Base-by-base conservation (phyloP, 2,797 vertebrate genomes). In the Gymnopithys bicolor region DNA sequence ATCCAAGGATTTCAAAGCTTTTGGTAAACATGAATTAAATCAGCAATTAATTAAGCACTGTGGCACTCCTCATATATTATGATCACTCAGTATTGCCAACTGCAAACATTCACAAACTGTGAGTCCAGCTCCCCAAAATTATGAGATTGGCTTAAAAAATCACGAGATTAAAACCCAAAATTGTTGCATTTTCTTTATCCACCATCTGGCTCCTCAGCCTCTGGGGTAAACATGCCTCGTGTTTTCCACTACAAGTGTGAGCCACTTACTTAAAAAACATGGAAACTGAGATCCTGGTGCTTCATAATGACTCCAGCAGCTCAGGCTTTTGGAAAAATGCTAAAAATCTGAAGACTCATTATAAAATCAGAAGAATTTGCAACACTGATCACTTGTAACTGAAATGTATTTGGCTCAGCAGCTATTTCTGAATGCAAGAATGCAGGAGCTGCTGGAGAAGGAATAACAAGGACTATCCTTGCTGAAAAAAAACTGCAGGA, bases 161-260 rank as follows among this genome's bases (percentile, higher is more conserved):
- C 93, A 74, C 12, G 60, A 87, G 95, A 96, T 97, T 96, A 94
- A 95, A 96, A 84, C 56, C 85, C 93, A 11, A 93, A 96, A 96
- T 95, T 96, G 94, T 96, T 96, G 77, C 93, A 55, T 93, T 95
- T 96, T 91, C 93, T 94, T 93, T 96, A 96, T 96, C 93, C 91
- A 96, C 94, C 94, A 96, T 96, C 95, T 96, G 95, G 77, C 89
- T 96, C 84, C 87, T 93, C 85, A 82, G 93, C 85, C 95, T 87
- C 95, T 88, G 89, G 94, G 89, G 95, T 95, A 96, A 96, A 96
- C 73, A 70, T 21, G 80, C 80, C 53, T 95, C 33, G 2, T 87
- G 84, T 91, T 96, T 96, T 88, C 89, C 69, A 67, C 91, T 93
- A 80, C 80, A 56, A 90, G 94, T 88, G 93, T 59, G 84, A 94